These are phyloP conservation scores for Rhizoglyphus robini DNA, from an alignment of 1,140 invertebrate species.

Conservation along the genomic window DNA sequence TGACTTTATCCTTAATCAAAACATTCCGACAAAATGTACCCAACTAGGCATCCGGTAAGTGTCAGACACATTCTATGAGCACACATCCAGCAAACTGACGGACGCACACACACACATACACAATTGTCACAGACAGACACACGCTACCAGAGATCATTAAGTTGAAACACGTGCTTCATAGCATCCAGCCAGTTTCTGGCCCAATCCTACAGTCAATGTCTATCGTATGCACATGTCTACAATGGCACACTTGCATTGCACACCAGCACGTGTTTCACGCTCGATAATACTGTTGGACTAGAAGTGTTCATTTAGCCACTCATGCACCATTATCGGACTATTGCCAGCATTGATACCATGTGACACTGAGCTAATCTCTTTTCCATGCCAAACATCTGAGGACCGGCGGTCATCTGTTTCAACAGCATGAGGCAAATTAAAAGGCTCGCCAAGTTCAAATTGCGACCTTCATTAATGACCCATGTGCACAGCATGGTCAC, in stretches of 20 bases:
- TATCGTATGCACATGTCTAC: background rate
- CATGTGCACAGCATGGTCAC: background rate
- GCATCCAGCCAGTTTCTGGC: background rate
- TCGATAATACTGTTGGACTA: background rate
- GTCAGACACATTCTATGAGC: background rate
- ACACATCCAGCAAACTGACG: background rate
- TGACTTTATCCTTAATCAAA: background rate
- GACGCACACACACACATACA: background rate
- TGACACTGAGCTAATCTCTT: background rate
- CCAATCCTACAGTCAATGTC: background rate
- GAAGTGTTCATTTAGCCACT: conserved; percentile 7
- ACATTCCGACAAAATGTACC: conserved; percentile 7
- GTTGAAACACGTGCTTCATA: conserved; percentile 7
- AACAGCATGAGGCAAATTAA: conserved; percentile 11
- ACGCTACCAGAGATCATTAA: background rate
- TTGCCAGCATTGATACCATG: too few species aligned
- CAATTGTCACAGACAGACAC: background rate
- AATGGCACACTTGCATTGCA: too few species aligned
- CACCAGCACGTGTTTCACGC: conserved; percentile 2
- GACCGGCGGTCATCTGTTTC: background rate
- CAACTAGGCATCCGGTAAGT: conserved; percentile 12
- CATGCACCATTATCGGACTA: background rate
- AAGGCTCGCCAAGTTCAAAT: background rate
- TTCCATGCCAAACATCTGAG: background rate
- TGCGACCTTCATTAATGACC: background rate